Evolutionary conservation across 64 coral and sea anemone genomes (phyloP), one percentile per base, ranked within the genome.

Genomic region (Dendronephthya gigantea): DNA sequence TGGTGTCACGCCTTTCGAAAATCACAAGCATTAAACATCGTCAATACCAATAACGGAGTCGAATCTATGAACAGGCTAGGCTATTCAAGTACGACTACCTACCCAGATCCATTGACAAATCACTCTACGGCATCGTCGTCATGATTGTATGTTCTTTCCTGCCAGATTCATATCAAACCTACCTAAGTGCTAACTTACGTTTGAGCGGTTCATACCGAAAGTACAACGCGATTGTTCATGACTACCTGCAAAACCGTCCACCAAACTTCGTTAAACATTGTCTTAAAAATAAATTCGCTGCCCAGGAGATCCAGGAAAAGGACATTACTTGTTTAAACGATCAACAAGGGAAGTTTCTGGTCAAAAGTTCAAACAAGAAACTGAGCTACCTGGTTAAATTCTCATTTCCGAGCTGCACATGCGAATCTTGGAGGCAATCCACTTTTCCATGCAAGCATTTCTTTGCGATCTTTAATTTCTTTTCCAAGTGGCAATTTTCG

Each of bases 371-470:
- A n/a, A n/a, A n/a, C n/a, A n/a, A n/a, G n/a, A n/a, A n/a, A n/a
- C n/a, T n/a, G n/a, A n/a, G n/a, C n/a, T n/a, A n/a, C n/a, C n/a
- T n/a, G n/a, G n/a, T n/a, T n/a, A n/a, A n/a, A n/a, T n/a, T n/a
- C n/a, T n/a, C n/a, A n/a, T n/a, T n/a, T n/a, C n/a, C 90, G 23
- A 74, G 58, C 82, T 84, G 90, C 59, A 16, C 68, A 30, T 86
- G 89, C 79, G 83, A 85, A 56, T 62, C 48, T 52, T 90, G 84
- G 89, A 15, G 4, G n/a, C 85, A 82, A 47, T 79, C 45, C 15
- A 33, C 48, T 23, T 90, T 81, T 62, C 89, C 83, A 55, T 86
- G 89, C 74, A 90, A 90, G 49, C 74, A 90, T 82, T 82, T 90
- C 50, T 90, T 28, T 70, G 83, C 29, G 31, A 45, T 90, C 29